Conservation (phyloP, 1,140 invertebrate species). For the Idris sp. region DNA sequence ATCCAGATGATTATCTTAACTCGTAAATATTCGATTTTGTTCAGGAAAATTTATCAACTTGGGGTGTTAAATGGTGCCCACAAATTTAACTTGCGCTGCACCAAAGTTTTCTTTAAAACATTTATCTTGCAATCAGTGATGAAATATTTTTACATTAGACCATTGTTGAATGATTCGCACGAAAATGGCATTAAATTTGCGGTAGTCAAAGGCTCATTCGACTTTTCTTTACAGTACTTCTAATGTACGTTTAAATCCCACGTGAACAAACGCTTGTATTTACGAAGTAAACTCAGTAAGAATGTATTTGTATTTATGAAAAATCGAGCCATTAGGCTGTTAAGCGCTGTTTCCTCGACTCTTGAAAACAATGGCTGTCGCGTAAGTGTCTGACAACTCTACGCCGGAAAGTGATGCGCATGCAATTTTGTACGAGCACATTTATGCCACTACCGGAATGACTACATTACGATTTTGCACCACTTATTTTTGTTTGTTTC, state of each 20-base stretch:
- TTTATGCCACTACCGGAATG: constrained; percentile 44
- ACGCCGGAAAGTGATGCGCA: constrained; percentile 45
- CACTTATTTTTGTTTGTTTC: constrained; percentile 31
- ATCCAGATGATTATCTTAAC: constrained; percentile 38
- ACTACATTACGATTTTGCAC: constrained; percentile 40
- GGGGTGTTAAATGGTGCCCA: constrained; percentile 37
- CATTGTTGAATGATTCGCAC: constrained; percentile 3
- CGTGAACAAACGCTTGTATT: constrained; percentile 24
- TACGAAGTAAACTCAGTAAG: constrained; percentile 25
- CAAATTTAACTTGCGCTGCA: constrained; percentile 37
- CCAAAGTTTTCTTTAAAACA: constrained; percentile 8
- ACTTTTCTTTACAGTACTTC: constrained; percentile 1
- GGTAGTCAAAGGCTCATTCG: neutral
- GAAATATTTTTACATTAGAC: constrained; percentile 17
- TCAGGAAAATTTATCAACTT: constrained; percentile 38
- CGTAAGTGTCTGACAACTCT: constrained; percentile 50
- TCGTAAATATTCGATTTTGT: constrained; percentile 27
- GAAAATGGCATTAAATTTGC: constrained; percentile 10
- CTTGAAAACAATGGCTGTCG: constrained; percentile 49
- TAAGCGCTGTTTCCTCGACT: constrained; percentile 45
- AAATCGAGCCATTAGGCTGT: constrained; percentile 44
- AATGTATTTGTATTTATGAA: constrained; percentile 41
- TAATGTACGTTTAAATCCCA: constrained; percentile 16
- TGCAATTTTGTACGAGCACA: constrained; percentile 37
- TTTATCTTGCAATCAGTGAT: constrained; percentile 10